phyloP scores from a whole-genome alignment of 1,140 invertebrate genomes.

The Heterodera schachtii region DNA sequence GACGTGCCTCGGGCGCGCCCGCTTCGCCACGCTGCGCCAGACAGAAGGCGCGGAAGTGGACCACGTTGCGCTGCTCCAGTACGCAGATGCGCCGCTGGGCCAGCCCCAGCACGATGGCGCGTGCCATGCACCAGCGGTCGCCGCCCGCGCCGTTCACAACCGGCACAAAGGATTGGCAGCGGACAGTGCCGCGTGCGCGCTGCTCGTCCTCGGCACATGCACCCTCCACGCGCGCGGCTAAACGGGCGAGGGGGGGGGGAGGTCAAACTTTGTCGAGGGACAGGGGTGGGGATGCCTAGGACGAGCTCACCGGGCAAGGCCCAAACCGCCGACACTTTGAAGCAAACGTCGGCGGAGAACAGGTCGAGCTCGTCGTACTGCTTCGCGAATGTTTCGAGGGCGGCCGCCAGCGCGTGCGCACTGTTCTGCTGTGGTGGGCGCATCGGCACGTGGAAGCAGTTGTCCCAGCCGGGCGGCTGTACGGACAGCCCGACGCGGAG shows the following conservation, averaged over 20 bases:
- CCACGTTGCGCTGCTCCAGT: not conserved
- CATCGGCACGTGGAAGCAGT: not conserved
- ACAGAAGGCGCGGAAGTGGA: not conserved
- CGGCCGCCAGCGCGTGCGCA: not conserved
- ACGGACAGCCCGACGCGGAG: not conserved
- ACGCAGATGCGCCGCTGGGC: not conserved
- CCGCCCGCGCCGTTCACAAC: not conserved
- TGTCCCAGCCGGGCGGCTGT: not conserved
- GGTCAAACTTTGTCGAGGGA: too few relatives aligned
- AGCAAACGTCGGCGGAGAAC: not conserved
- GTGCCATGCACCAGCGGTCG: not conserved
- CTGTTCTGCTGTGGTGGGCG: not conserved
- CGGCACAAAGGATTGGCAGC: not conserved
- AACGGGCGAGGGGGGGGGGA: not conserved
- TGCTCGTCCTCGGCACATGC: not conserved
- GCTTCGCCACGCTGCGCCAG: not conserved
- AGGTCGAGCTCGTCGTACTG: not conserved
- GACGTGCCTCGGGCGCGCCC: too few relatives aligned
- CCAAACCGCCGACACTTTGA: not conserved
- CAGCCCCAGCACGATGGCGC: not conserved
- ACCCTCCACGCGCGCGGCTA: not conserved
- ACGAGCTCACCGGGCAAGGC: not conserved
- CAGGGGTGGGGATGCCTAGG: too few relatives aligned
- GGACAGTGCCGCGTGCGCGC: not conserved
- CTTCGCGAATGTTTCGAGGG: not conserved